phyloP scores from a whole-genome alignment of 2,113 vertebrate species.

The Erythrocebus patas region DNA sequence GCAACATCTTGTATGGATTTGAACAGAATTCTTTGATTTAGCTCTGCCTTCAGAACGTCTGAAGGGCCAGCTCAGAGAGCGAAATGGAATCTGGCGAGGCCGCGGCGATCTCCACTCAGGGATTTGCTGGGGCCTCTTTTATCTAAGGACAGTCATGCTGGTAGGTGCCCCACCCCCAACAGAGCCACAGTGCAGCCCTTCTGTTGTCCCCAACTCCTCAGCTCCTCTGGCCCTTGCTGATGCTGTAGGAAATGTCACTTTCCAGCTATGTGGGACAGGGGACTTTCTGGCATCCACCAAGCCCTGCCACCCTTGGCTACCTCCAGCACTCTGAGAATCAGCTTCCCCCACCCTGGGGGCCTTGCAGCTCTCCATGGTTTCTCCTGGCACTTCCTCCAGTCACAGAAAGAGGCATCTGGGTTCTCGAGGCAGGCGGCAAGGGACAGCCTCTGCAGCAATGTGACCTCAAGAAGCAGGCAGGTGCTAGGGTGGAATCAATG shows the following conservation, averaged over 20 bases:
- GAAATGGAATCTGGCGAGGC: conserved; percentile 71
- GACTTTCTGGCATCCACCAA: conserved; percentile 45
- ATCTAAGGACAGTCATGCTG: conserved; percentile 47
- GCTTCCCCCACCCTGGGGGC: not conserved
- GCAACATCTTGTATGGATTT: conserved; percentile 88
- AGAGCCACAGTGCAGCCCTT: conserved; percentile 42
- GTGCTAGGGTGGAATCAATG: fast-evolving
- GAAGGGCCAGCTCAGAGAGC: conserved; percentile 80
- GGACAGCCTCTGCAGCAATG: fast-evolving
- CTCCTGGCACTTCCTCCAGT: not conserved
- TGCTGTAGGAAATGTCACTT: conserved; percentile 63
- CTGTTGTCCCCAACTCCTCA: not conserved
- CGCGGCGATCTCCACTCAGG: conserved; percentile 58
- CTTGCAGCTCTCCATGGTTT: not conserved
- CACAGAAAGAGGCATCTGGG: not conserved
- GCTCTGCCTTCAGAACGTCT: conserved; percentile 83
- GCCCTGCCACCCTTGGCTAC: conserved; percentile 37
- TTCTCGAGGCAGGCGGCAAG: not conserved
- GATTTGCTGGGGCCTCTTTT: conserved; percentile 55
- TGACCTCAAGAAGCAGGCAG: not conserved
- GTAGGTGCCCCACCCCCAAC: conserved; percentile 6
- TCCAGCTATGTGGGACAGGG: conserved; percentile 17
- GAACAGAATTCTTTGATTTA: conserved; percentile 88
- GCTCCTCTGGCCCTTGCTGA: conserved; percentile 28
- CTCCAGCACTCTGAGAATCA: not conserved